A percentile compares a stretch with the other conserved stretches of the same genome.
These are phyloP conservation scores for Xylocampa areola DNA, from an alignment of 2,888 invertebrate species.

Conservation along the genomic window DNA sequence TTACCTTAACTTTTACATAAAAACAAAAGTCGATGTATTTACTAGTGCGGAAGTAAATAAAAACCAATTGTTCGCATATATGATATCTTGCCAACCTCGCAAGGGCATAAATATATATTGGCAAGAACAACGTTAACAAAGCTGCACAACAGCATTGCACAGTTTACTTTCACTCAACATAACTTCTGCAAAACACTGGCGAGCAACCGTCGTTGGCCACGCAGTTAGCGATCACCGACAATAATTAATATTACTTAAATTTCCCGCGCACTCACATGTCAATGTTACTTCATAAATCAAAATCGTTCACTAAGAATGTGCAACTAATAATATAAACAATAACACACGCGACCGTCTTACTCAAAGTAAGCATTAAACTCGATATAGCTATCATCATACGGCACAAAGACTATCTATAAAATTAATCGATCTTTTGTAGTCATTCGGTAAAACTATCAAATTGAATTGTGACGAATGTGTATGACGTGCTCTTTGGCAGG, in stretches of 20 bases:
- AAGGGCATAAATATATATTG: conserved; percentile 71
- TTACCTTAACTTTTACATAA: conserved; percentile 44
- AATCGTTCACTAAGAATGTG: conserved; percentile 47
- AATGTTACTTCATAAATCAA: conserved; percentile 71
- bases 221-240: conserved; percentile 26
- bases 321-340: conserved; percentile 49
- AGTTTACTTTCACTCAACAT: conserved; percentile 79
- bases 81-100: conserved; percentile 80
- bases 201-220: conserved; percentile 25
- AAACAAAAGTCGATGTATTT: conserved; percentile 36
- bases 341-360: conserved; percentile 60
- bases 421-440: conserved; percentile 62
- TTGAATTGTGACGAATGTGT: conserved; percentile 53
- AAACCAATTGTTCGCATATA: conserved; percentile 72
- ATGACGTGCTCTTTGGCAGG: conserved; percentile 73
- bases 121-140: conserved; percentile 71
- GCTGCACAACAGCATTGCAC: conserved; percentile 73
- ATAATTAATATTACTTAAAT: conserved; percentile 69
- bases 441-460: conserved; percentile 62
- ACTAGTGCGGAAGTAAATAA: conserved; percentile 69
- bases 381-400: conserved; percentile 20
- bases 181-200: conserved; percentile 58
- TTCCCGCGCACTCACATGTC: conserved; percentile 82
- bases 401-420: conserved; percentile 52
- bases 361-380: conserved; percentile 18